phyloP scores from a whole-genome alignment of 2,113 vertebrate genomes.

The Xiphophorus maculatus region DNA sequence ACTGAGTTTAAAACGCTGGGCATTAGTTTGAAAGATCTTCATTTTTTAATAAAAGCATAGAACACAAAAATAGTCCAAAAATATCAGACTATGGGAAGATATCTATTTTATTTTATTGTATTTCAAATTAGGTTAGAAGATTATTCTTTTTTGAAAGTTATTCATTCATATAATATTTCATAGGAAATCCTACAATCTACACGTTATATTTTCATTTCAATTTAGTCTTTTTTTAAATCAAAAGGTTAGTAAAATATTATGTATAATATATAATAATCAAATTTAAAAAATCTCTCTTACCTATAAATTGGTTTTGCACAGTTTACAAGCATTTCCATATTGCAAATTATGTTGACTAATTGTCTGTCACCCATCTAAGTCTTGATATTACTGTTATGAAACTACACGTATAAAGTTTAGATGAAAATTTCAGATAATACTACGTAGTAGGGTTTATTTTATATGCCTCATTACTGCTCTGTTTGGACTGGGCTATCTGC shows the following conservation, averaged over 20 bases:
- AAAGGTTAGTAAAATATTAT: not conserved
- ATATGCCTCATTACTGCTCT: slow-evolving; percentile 7
- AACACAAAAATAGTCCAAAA: too few species aligned
- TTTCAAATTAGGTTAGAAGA: not conserved
- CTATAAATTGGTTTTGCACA: too few species aligned
- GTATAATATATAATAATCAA: not conserved
- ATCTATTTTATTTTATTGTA: not conserved
- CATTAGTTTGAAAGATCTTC: too few species aligned
- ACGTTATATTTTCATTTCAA: not conserved
- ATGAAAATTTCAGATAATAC: not conserved
- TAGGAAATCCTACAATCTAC: not conserved
- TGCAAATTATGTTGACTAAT: not conserved
- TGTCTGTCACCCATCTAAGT: not conserved
- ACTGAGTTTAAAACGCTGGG: too few species aligned
- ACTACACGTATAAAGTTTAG: not conserved
- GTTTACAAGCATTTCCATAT: not conserved
- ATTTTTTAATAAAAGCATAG: too few species aligned
- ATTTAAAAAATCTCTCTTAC: not conserved
- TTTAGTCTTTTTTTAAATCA: too few species aligned
- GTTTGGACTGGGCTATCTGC: slow-evolving; percentile 13
- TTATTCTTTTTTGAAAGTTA: not conserved
- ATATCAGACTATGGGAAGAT: not conserved
- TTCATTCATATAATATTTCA: not conserved
- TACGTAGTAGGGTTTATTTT: not conserved
- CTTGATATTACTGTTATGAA: slow-evolving; percentile 1